Base-by-base conservation (phyloP, 2,888 invertebrate genomes). In the Scotopteryx bipunctaria region DNA sequence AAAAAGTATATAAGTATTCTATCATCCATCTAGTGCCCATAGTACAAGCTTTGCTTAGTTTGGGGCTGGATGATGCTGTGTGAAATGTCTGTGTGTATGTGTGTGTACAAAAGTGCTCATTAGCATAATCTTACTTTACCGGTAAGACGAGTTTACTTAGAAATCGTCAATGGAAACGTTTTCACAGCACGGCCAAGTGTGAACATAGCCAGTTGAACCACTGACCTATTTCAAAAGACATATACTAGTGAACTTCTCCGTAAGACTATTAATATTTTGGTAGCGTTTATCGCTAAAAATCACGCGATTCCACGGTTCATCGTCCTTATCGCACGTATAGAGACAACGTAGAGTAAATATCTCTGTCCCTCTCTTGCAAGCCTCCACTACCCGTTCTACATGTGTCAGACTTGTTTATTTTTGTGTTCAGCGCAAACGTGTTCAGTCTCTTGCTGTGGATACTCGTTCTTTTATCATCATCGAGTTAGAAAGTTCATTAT, bases 371-470 rank as follows among this genome's bases (percentile, higher is more conserved):
- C 14, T 57, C 37, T 13, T 25, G 9, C 45, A 19, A 11, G 16
- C 31, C 40, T 36, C 16, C 38, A 48, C 41, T 27, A 33, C 14
- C 31, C 11, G 33, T 33, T 11, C 9, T 9, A n/a, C n/a, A 37
- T 40, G 13, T 17, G 36, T 41, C 29, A 36, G 37, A 46, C 42
- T 47, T 51, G 50, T 63, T 56, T 58, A 62, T 58, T 58, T 56
- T 53, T 50, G 36, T 54, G 46, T 27, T 35, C 29, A 11, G 5
- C 11, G 44, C 52, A 55, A 57, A 53, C 60, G 60, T 46, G 50
- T 32, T 35, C 14, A 17, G 50, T 4, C 47, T 40, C 36, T 43
- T 31, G 56, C 25, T 35, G 48, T 11, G 36, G 19, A 54, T 41
- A 52, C 50, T 45, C 55, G 55, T 27, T 27, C 42, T 48, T 17